These are phyloP conservation scores for Drosophila sturtevanti DNA, from an alignment of 1,140 invertebrate genomes.

Conservation along the genomic window DNA sequence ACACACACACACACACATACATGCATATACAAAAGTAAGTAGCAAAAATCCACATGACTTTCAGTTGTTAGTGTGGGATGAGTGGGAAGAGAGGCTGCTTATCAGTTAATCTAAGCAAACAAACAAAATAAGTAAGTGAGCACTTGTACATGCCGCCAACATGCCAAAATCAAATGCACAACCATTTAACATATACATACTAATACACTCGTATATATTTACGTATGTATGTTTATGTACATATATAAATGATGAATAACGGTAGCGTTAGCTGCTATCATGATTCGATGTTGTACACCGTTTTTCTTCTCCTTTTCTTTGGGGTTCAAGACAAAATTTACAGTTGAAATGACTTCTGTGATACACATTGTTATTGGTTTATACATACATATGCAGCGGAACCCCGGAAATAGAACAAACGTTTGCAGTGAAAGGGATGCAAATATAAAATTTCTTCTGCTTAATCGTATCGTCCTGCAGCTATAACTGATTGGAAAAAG, in stretches of 20 bases:
- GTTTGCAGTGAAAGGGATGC: neutral
- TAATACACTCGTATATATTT: neutral
- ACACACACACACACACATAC: neutral
- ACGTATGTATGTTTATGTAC: neutral
- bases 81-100: slow-evolving; percentile 52
- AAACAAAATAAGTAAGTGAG: slow-evolving; percentile 5
- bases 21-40: neutral
- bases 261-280: neutral
- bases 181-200: neutral
- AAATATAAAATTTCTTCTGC: too few species aligned
- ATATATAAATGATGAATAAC: slow-evolving; percentile 4
- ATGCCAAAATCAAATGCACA: neutral
- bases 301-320: neutral
- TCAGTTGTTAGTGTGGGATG: slow-evolving; percentile 21
- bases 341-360: neutral
- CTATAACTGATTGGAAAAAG: too few species aligned
- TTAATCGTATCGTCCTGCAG: too few species aligned
- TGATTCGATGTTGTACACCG: neutral
- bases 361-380: neutral
- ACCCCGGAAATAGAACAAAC: too few species aligned
- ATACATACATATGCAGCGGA: too few species aligned
- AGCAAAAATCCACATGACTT: slow-evolving; percentile 26
- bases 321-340: neutral
- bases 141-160: neutral
- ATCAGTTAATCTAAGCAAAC: slow-evolving; percentile 25